These are phyloP conservation scores for Hapalemur alaotrensis DNA, from an alignment of 2,797 vertebrate species.

Conservation along the genomic window DNA sequence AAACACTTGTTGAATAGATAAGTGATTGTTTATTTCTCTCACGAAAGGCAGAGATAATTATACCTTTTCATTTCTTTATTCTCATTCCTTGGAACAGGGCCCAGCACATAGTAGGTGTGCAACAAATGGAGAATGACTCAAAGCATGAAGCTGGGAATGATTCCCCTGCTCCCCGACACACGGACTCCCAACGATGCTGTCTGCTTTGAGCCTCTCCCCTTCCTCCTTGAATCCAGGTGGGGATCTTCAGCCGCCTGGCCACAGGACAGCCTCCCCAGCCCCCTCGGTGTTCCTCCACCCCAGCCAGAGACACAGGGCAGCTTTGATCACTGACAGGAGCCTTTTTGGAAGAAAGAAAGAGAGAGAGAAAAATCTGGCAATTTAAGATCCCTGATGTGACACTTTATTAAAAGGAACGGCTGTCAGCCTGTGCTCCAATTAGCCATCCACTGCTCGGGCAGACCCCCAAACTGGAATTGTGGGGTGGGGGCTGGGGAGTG, in stretches of 20 bases:
- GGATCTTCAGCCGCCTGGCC: not conserved
- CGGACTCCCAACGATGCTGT: not conserved
- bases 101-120: not conserved
- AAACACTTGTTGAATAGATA: not conserved
- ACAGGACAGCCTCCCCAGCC: not conserved
- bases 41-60: not conserved
- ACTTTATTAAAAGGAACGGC: not conserved
- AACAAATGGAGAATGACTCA: not conserved
- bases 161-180: rapidly evolving
- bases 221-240: not conserved
- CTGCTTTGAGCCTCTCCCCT: rapidly evolving
- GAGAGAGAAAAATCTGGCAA: not conserved
- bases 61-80: not conserved
- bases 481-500: rapidly evolving
- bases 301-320: not conserved
- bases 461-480: not conserved
- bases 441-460: not conserved
- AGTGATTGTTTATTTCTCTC: not conserved
- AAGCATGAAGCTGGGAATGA: not conserved
- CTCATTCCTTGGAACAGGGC: not conserved
- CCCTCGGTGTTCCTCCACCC: not conserved
- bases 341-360: not conserved
- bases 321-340: not conserved
- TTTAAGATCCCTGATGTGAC: not conserved
- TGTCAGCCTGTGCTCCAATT: not conserved